Conservation (phyloP, 2,797 vertebrate species). For the Alcedo atthis region DNA sequence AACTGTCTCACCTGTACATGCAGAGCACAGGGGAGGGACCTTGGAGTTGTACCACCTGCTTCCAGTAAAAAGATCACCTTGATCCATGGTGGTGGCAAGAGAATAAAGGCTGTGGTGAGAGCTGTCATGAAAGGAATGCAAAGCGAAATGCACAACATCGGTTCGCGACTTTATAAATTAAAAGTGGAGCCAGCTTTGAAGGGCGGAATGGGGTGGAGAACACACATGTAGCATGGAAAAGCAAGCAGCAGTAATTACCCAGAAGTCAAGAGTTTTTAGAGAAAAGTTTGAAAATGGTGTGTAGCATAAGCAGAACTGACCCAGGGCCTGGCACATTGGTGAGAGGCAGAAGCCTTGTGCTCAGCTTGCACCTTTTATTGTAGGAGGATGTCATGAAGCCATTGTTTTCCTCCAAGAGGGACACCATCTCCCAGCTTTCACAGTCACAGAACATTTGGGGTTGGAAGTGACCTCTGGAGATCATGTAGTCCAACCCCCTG, state of each 20-base stretch:
- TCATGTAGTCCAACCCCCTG: background rate
- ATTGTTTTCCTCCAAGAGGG: background rate
- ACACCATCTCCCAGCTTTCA: background rate
- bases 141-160: background rate
- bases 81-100: background rate
- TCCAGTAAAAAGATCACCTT: background rate
- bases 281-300: background rate
- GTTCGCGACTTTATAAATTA: background rate
- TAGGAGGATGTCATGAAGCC: background rate
- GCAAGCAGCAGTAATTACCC: background rate
- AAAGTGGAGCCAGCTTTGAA: background rate
- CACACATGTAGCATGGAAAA: background rate
- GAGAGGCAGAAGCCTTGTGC: background rate
- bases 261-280: background rate
- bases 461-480: background rate
- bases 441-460: background rate
- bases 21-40: background rate
- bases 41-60: background rate
- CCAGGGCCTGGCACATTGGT: background rate
- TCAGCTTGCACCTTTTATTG: background rate
- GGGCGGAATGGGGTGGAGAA: background rate
- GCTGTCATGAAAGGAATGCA: background rate
- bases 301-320: background rate
- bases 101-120: background rate
- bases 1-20: background rate